Evolutionary conservation across 1,140 invertebrate species (phyloP).

Genomic region (Notospermus geniculatus): DNA sequence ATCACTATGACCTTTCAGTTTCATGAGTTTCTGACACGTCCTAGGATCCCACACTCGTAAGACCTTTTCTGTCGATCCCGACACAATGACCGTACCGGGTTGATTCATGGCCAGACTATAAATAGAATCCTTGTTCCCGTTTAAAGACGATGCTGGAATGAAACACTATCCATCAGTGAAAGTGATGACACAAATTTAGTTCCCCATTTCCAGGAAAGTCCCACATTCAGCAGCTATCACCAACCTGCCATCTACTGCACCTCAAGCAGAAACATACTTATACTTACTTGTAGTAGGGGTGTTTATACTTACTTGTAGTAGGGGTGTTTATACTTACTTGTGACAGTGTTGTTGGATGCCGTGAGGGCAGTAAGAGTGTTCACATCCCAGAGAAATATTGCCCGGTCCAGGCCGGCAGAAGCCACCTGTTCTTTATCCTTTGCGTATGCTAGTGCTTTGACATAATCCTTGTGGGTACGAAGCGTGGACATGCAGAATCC

Average conservation of each 20-base stretch:
- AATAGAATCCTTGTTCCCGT: slow-evolving; percentile 97
- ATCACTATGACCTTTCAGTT: slow-evolving; percentile 95
- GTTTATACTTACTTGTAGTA: too few relatives aligned
- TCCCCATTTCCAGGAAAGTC: too few relatives aligned
- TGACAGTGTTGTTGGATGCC: slow-evolving; percentile 97
- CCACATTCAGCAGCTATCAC: too few relatives aligned
- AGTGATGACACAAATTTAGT: too few relatives aligned
- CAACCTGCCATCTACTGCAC: too few relatives aligned
- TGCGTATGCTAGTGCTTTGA: slow-evolving; percentile 97
- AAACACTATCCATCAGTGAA: too few relatives aligned
- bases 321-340: slow-evolving; percentile 80
- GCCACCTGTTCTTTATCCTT: slow-evolving; percentile 96
- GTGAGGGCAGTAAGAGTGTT: slow-evolving; percentile 96
- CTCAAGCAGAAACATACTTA: too few relatives aligned
- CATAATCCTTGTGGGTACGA: slow-evolving; percentile 98
- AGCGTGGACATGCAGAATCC: slow-evolving; percentile 77
- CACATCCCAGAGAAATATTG: slow-evolving; percentile 99
- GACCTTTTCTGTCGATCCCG: slow-evolving; percentile 95
- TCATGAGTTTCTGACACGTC: slow-evolving; percentile 91
- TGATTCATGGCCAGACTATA: slow-evolving; percentile 99
- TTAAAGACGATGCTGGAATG: slow-evolving; percentile 88
- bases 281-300: too few relatives aligned
- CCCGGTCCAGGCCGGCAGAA: slow-evolving; percentile 93
- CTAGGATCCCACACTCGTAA: slow-evolving; percentile 96
- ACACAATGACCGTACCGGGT: slow-evolving; percentile 90